A percentile compares a stretch with the other conserved stretches of the same genome.
Evolutionary conservation across 1,140 invertebrate species (phyloP).

Genomic region (Drosophila mojavensis): DNA sequence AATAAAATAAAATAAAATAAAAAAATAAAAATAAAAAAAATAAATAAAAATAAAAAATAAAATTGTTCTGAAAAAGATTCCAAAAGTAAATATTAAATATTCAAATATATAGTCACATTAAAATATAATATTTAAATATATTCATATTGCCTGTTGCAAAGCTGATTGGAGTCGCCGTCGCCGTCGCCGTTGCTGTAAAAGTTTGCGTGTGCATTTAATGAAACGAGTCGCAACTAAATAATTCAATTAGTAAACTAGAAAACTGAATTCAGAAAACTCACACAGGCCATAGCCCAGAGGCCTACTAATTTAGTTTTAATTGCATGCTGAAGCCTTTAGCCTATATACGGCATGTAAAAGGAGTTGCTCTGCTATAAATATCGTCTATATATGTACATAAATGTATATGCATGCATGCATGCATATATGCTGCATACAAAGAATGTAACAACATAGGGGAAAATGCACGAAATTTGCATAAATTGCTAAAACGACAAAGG

Average conservation of each 20-base stretch:
- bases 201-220: conserved; percentile 48
- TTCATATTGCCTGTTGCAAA: too few species aligned
- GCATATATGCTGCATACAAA: conserved; percentile 51
- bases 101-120: too few species aligned
- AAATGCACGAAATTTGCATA: conserved; percentile 79
- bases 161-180: conserved; percentile 31
- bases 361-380: background rate
- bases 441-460: conserved; percentile 77
- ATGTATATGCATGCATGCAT: background rate
- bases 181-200: conserved; percentile 27
- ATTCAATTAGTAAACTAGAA: conserved; percentile 70
- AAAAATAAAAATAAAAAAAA: too few species aligned
- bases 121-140: too few species aligned
- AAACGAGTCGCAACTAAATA: conserved; percentile 68
- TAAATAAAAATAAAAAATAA: too few species aligned
- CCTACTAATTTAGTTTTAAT: conserved; percentile 82
- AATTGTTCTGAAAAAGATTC: too few species aligned
- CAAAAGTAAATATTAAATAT: too few species aligned
- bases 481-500: conserved; percentile 76
- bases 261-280: conserved; percentile 34
- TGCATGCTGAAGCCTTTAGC: conserved; percentile 60
- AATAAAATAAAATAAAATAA: too few species aligned
- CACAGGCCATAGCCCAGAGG: conserved; percentile 62
- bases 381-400: background rate
- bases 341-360: conserved; percentile 24